Base-by-base conservation (phyloP, 37 sponge, comb jelly and placozoan genomes). In the Haliclona indistincta region DNA sequence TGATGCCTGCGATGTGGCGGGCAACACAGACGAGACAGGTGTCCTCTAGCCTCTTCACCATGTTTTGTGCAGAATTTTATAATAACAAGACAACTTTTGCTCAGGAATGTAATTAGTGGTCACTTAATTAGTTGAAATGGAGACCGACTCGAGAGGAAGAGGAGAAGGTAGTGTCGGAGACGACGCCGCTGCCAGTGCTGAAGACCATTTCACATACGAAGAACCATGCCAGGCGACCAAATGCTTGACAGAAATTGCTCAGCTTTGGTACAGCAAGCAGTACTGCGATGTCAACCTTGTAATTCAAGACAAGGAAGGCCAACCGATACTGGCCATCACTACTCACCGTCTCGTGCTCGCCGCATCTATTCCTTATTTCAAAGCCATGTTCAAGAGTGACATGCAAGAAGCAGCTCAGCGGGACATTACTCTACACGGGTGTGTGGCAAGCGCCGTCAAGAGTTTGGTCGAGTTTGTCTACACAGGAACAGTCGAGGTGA, bases 251-350 rank as follows among this genome's bases (percentile, higher is more conserved):
- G 67, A 79, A 0, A 29, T 91, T 29, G 68, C 66, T 32, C 66
- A 91, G 64, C 67, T 91, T 20, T 91, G 91, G 91, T 42, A 77
- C 20, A 45, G 56, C 29, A 71, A 74, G 29, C 43, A 84, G 56
- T 76, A 88, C n/a, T 94, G 95, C 60, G 95, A 94, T 47, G 82
- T 94, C 41, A 73, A 80, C 20, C 70, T 94, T 42, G 64, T 91
- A 3, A 82, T 74, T 17, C 69, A 64, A 49, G 70, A 75, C 47
- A 32, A n/a, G 0, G 54, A 61, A 0, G 78, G 64, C 11, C 75
- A n/a, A n/a, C 67, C 77, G 0, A 75, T 28, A 29, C 38, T 75
- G 13, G 78, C 82, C 0, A 65, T 94, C 1, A 20, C 75, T 22
- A 88, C 95, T 0, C 95, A 94, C 44, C 74, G 71, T 44, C 38